Evolutionary conservation across 2,113 vertebrate species (phyloP), one percentile per base, ranked within the genome.

Genomic region (Istiophorus platypterus): DNA sequence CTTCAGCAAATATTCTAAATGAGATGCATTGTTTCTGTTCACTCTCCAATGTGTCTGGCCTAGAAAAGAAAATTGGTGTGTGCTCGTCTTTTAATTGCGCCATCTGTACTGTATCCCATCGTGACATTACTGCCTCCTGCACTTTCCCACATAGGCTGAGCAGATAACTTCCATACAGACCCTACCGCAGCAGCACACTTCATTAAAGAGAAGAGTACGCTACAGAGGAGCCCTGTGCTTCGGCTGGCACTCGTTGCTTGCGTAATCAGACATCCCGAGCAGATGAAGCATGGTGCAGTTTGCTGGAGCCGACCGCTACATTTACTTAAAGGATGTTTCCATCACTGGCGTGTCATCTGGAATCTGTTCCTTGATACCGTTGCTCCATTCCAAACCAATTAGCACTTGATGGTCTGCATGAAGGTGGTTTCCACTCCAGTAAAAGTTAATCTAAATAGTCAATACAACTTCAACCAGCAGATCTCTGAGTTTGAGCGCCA

Each of bases 401-500:
- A 92, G 81, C 88, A 91, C 89, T 94, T 95, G 94, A 95, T 95
- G 95, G 94, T 95, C 94, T 95, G 89, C 67, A 66, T 93, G 93
- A 90, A 90, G 85, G 88, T 83, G 80, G 76, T 91, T 91, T 93
- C 84, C 83, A 80, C 82, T 88, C 70, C 85, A 85, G 85, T 91
- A 90, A 84, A 80, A 85, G 82, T 81, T 88, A 79, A 90, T 86
- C 82, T 88, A 92, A 93, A 91, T 74, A 91, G 80, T 86, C 78
- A 81, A 84, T 81, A 75, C 59, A 66, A 74, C 54, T 47, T 73
- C 76, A 87, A 70, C 63, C 74, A 74, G 69, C 76, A 82, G 41
- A 89, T 76, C 80, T 81, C 85, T 87, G 77, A 80, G 63, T 84
- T 90, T 58, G 76, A 85, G 81, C 62, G 37, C 59, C 34, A 62